These are phyloP conservation scores for Melieria crassipennis DNA, from an alignment of 2,888 invertebrate genomes.

Conservation along the genomic window DNA sequence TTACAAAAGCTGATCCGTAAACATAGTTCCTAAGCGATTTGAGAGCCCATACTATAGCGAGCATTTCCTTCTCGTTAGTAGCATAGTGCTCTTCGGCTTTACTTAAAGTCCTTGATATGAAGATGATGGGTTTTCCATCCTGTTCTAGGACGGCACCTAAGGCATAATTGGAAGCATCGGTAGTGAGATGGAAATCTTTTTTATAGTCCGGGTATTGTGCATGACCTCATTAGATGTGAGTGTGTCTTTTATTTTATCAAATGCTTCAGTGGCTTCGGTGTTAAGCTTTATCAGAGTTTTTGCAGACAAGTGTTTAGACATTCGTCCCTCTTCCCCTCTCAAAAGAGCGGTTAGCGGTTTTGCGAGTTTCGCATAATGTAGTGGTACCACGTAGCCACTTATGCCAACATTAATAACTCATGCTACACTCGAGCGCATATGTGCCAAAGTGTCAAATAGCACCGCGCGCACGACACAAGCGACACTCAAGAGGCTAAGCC, in stretches of 20 bases:
- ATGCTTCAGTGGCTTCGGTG: conserved; percentile 6
- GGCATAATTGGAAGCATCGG: conserved; percentile 51
- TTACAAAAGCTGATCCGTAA: conserved; percentile 18
- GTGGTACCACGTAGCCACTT: too few relatives aligned
- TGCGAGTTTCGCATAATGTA: conserved; percentile 27
- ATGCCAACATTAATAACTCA: too few relatives aligned
- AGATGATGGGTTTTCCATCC: conserved; percentile 38
- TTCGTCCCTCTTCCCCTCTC: conserved; percentile 29
- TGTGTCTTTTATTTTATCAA: conserved; percentile 20
- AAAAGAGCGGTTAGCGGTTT: conserved; percentile 9
- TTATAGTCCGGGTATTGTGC: conserved; percentile 20
- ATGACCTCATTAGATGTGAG: conserved; percentile 14
- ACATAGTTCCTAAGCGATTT: conserved; percentile 26
- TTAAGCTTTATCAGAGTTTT: conserved; percentile 4
- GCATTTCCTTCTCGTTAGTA: conserved; percentile 35
- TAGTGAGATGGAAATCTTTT: conserved; percentile 36
- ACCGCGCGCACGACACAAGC: too few relatives aligned
- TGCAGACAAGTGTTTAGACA: conserved; percentile 1
- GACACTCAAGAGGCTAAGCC: too few relatives aligned
- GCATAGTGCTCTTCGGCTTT: conserved; percentile 30
- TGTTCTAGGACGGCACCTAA: conserved; percentile 50
- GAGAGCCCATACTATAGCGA: conserved; percentile 32
- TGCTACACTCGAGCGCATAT: too few relatives aligned
- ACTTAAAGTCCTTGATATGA: conserved; percentile 34
- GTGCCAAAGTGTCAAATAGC: too few relatives aligned